Conservation (phyloP, 2,113 vertebrate species). For the Psittacara wagleri region DNA sequence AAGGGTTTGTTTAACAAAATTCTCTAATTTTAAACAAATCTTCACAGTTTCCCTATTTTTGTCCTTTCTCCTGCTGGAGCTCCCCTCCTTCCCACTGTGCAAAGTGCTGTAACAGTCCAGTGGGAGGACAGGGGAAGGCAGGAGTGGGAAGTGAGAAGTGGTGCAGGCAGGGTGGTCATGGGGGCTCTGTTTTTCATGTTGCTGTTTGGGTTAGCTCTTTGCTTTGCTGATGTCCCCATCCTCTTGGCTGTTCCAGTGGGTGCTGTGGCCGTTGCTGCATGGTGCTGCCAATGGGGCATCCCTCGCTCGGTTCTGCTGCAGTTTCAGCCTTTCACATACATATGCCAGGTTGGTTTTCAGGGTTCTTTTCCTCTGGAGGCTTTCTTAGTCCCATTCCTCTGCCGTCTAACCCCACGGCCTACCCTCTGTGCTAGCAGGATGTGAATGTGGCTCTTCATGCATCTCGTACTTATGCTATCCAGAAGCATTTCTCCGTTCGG, state of each 20-base stretch:
- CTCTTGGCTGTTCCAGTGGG: background rate
- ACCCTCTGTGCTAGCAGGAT: background rate
- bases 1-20: constrained; percentile 32
- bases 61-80: background rate
- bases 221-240: background rate
- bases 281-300: background rate
- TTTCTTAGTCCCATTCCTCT: background rate
- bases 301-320: rapidly evolving
- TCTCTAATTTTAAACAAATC: background rate
- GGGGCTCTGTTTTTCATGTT: rapidly evolving
- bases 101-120: background rate
- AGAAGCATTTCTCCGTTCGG: background rate
- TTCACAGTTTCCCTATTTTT: background rate
- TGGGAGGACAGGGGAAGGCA: background rate
- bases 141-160: background rate
- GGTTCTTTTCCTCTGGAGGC: background rate
- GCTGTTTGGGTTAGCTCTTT: background rate
- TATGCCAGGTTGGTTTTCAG: background rate
- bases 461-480: background rate
- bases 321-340: background rate
- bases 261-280: background rate
- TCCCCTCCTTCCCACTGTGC: background rate
- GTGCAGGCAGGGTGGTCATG: background rate
- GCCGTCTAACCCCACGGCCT: background rate
- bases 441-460: background rate